A percentile compares a stretch with the other conserved stretches of the same genome.
phyloP scores from a whole-genome alignment of 2,888 invertebrate species.

The Meteorus colon region DNA sequence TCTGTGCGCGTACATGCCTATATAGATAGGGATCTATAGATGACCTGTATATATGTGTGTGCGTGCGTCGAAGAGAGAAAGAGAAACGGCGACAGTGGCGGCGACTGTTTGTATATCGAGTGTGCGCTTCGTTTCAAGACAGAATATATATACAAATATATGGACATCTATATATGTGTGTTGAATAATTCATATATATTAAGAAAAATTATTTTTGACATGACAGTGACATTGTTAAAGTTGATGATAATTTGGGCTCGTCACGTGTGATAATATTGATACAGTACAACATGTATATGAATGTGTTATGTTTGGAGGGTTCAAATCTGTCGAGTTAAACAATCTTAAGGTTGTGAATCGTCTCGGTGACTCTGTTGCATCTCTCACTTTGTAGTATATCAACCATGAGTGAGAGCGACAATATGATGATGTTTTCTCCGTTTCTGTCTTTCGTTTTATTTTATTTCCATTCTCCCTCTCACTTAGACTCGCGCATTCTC shows the following conservation, averaged over 20 bases:
- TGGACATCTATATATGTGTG: neutral
- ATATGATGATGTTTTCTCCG: slow-evolving; percentile 8
- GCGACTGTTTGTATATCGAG: slow-evolving; percentile 37
- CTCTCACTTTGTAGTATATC: slow-evolving; percentile 10
- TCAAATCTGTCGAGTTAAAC: neutral
- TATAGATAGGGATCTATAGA: slow-evolving; percentile 20
- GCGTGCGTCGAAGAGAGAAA: slow-evolving; percentile 31
- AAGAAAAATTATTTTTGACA: slow-evolving; percentile 4
- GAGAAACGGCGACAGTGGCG: slow-evolving; percentile 34
- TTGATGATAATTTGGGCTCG: too few species aligned
- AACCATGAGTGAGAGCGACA: slow-evolving; percentile 17
- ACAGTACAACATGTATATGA: too few species aligned
- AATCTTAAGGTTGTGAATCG: neutral
- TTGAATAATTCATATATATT: neutral
- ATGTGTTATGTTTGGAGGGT: too few species aligned
- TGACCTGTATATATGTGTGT: slow-evolving; percentile 25
- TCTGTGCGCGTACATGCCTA: slow-evolving; percentile 18
- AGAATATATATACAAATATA: slow-evolving; percentile 18
- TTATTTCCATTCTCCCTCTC: slow-evolving; percentile 33
- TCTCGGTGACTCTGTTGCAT: neutral
- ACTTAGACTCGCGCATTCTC: neutral
- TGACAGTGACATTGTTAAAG: too few species aligned
- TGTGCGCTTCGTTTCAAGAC: slow-evolving; percentile 32
- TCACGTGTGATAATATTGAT: too few species aligned
- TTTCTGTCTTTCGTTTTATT: slow-evolving; percentile 25